Evolutionary conservation across 2,888 invertebrate species (phyloP).

Genomic region (Archaeoteleia sp.): DNA sequence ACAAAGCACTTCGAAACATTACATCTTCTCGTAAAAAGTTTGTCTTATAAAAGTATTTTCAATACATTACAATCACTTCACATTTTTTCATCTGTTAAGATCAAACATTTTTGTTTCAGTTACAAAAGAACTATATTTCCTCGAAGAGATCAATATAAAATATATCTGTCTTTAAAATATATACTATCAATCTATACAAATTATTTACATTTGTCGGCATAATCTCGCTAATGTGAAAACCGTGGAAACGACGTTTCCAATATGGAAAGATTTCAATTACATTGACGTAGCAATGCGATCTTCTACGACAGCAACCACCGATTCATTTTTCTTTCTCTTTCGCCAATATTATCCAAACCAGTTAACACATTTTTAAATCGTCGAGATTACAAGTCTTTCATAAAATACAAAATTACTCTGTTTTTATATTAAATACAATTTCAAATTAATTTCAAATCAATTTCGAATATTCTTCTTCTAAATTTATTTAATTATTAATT

Average conservation of each 20-base stretch:
- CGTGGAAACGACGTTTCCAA: slow-evolving; percentile 13
- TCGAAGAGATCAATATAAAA: slow-evolving; percentile 45
- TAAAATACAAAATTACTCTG: too few species aligned
- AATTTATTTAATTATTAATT: too few species aligned
- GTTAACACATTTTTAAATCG: too few species aligned
- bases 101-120: slow-evolving; percentile 8
- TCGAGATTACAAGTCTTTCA: too few species aligned
- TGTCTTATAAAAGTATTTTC: background rate
- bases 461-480: too few species aligned
- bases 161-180: slow-evolving; percentile 45
- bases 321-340: background rate
- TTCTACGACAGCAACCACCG: slow-evolving; percentile 6
- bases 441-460: too few species aligned
- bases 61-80: background rate
- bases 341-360: too few species aligned
- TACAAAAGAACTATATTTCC: slow-evolving; percentile 7
- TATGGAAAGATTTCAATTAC: slow-evolving; percentile 10
- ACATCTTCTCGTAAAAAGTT: background rate
- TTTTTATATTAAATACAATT: slow-evolving; percentile 14
- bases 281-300: slow-evolving; percentile 9
- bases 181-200: slow-evolving; percentile 36
- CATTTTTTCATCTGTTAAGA: slow-evolving; percentile 1
- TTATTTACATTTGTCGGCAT: too few species aligned
- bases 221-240: too few species aligned
- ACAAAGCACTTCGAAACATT: too few species aligned